Percentiles rank a stretch among this genome's conserved stretches.
Evolutionary conservation across 1,140 invertebrate genomes (phyloP).

Genomic region (Apis mellifera): Amel_HAv3.1 CM009944.2:3581001-3581500

Average conservation of each 20-base stretch:
- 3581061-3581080: no score
- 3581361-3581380: background rate
- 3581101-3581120: no score
- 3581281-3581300: background rate
- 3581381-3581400: conserved; percentile 14
- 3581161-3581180: no score
- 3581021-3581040: no score
- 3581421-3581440: conserved; percentile 29
- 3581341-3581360: background rate
- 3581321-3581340: background rate
- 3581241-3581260: background rate
- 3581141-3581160: no score
- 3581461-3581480: background rate
- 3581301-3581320: background rate
- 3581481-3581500: no score
- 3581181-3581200: no score
- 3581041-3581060: no score
- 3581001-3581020: no score
- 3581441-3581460: background rate
- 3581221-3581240: background rate
- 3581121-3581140: no score
- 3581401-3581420: conserved; percentile 36
- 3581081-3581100: no score
- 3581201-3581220: no score
- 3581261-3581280: background rate